phyloP scores from a whole-genome alignment of 2,113 vertebrate genomes.

The Sinocyclocheilus grahami region DNA sequence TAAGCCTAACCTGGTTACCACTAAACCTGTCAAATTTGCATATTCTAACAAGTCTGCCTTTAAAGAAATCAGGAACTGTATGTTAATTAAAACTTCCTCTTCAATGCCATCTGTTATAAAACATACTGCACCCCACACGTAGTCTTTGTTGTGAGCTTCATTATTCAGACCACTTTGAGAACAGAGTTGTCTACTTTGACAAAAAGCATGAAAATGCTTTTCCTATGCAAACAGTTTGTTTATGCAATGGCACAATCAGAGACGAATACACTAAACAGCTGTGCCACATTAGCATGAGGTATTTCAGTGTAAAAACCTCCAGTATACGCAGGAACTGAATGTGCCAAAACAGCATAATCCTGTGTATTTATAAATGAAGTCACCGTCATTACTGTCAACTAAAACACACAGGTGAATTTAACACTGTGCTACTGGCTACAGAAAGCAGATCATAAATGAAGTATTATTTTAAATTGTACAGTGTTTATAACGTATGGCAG shows the following conservation, averaged over 20 bases:
- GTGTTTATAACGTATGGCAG: neutral
- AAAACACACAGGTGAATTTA: neutral
- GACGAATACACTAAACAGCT: slow-evolving; percentile 26
- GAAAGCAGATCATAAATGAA: neutral
- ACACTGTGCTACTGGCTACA: neutral
- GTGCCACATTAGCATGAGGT: neutral
- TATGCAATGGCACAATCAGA: slow-evolving; percentile 13
- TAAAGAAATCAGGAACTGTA: neutral
- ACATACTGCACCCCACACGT: slow-evolving; percentile 7
- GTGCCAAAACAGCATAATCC: neutral
- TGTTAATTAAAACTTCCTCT: neutral
- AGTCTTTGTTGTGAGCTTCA: neutral
- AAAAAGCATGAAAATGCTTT: neutral
- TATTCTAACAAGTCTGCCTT: neutral
- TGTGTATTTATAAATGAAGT: neutral
- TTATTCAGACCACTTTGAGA: neutral
- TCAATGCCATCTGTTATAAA: slow-evolving; percentile 5
- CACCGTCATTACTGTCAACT: neutral
- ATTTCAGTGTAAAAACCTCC: neutral
- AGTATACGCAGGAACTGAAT: neutral
- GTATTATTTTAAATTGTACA: neutral
- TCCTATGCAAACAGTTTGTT: slow-evolving; percentile 21
- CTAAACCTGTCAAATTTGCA: neutral
- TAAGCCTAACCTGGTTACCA: too few species aligned
- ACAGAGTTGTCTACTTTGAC: neutral